A percentile compares a stretch with the other conserved stretches of the same genome.
These are phyloP conservation scores for Onychostoma macrolepis DNA, from an alignment of 2,113 vertebrate species.

Conservation along the genomic window DNA sequence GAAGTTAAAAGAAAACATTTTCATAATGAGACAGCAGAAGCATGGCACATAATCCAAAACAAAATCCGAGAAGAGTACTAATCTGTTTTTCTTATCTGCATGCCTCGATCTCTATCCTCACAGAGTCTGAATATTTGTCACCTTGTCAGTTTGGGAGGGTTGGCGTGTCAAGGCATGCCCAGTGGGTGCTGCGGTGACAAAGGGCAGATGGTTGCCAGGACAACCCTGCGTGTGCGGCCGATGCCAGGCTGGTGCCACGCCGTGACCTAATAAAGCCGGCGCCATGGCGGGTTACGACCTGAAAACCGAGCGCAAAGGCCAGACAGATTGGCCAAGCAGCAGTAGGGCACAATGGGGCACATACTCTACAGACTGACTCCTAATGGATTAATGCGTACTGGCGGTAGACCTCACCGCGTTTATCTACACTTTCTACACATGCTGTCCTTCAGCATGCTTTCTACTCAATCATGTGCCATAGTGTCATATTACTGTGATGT, in stretches of 20 bases:
- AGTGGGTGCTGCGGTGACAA: constrained; percentile 70
- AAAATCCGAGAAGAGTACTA: neutral
- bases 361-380: constrained; percentile 64
- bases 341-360: constrained; percentile 61
- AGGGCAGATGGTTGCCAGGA: constrained; percentile 79
- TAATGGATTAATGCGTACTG: constrained; percentile 61
- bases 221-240: constrained; percentile 72
- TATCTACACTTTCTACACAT: constrained; percentile 74
- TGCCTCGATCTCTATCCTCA: neutral
- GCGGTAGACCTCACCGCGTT: constrained; percentile 66
- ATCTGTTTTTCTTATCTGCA: neutral
- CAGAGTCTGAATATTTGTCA: constrained; percentile 40
- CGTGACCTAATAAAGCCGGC: constrained; percentile 80
- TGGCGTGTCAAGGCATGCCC: constrained; percentile 73
- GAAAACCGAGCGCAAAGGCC: constrained; percentile 73
- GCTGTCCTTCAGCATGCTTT: constrained; percentile 49
- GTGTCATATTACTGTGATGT: constrained; percentile 35
- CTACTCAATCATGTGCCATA: constrained; percentile 37
- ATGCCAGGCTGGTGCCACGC: constrained; percentile 72
- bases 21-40: neutral
- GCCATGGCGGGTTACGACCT: constrained; percentile 81
- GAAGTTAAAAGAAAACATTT: neutral
- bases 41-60: neutral
- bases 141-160: constrained; percentile 51
- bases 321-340: constrained; percentile 79